Evolutionary conservation across 2,797 vertebrate genomes (phyloP).

Genomic region (Hydrocynus forskahlii): DNA sequence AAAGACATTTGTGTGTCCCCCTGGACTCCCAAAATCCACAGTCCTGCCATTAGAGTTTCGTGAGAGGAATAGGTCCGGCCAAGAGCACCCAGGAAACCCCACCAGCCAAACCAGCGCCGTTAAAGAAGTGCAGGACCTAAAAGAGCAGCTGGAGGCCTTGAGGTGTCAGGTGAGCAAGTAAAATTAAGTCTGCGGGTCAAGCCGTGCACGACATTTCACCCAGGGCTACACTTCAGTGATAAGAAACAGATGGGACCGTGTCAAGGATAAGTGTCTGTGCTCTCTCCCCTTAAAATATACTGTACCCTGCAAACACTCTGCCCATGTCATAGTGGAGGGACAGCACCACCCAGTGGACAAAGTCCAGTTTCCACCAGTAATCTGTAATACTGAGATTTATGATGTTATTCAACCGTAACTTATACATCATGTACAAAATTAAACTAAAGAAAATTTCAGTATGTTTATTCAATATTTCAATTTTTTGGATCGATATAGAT

Average conservation of each 20-base stretch:
- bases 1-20: background rate
- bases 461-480: too few species aligned
- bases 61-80: slow-evolving; percentile 47
- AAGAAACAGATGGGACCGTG: slow-evolving; percentile 20
- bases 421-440: background rate
- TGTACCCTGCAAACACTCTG: background rate
- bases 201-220: slow-evolving; percentile 55
- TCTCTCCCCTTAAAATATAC: background rate
- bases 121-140: slow-evolving; percentile 74
- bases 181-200: slow-evolving; percentile 67
- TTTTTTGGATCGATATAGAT: too few species aligned
- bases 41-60: slow-evolving; percentile 14
- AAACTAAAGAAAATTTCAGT: too few species aligned
- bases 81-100: slow-evolving; percentile 26
- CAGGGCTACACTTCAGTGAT: slow-evolving; percentile 4
- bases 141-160: slow-evolving; percentile 77
- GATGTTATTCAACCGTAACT: background rate
- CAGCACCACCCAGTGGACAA: slow-evolving; percentile 71
- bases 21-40: background rate
- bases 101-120: slow-evolving; percentile 43
- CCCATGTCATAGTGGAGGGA: slow-evolving; percentile 44
- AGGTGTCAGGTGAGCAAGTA: slow-evolving; percentile 76
- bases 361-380: background rate
- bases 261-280: slow-evolving; percentile 8
- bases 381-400: background rate